Conservation (phyloP, 2,888 invertebrate genomes). For the Phrixothrix hirtus region DNA sequence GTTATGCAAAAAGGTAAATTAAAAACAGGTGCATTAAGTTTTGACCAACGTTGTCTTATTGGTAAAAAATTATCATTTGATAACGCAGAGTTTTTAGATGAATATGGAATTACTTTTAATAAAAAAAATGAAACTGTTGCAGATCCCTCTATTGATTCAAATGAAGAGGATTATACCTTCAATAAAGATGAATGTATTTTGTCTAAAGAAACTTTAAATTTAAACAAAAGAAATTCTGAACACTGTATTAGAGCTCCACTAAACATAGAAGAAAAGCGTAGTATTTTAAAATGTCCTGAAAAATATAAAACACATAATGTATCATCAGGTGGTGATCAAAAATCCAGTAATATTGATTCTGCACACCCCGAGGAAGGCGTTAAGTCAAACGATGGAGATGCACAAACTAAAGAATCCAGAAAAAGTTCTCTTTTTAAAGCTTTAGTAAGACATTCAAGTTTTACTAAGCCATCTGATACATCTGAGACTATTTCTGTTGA, state of each 20-base stretch:
- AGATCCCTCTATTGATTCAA: constrained; percentile 33
- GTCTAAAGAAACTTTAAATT: constrained; percentile 52
- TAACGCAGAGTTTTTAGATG: constrained; percentile 52
- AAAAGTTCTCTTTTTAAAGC: constrained; percentile 31
- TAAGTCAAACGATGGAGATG: constrained; percentile 28
- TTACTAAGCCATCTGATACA: constrained; percentile 24
- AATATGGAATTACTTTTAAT: constrained; percentile 49
- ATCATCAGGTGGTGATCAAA: constrained; percentile 10
- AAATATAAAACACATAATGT: constrained; percentile 42
- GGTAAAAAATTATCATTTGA: constrained; percentile 53
- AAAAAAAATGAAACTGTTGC: constrained; percentile 43
- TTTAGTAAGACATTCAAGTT: constrained; percentile 30
- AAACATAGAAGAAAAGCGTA: constrained; percentile 47
- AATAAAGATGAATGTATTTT: constrained; percentile 44
- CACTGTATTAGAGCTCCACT: constrained; percentile 48
- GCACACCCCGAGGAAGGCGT: constrained; percentile 10
- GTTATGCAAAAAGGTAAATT: constrained; percentile 58
- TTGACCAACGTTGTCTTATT: constrained; percentile 44
- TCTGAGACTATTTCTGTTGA: constrained; percentile 18
- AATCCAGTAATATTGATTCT: constrained; percentile 6
- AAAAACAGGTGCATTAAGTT: constrained; percentile 48
- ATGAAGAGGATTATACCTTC: constrained; percentile 26
- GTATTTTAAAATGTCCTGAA: constrained; percentile 50
- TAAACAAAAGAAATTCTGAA: constrained; percentile 53
- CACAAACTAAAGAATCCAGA: constrained; percentile 24